Conservation (phyloP, 2,113 vertebrate genomes). For the Pterocles burchelli region DNA sequence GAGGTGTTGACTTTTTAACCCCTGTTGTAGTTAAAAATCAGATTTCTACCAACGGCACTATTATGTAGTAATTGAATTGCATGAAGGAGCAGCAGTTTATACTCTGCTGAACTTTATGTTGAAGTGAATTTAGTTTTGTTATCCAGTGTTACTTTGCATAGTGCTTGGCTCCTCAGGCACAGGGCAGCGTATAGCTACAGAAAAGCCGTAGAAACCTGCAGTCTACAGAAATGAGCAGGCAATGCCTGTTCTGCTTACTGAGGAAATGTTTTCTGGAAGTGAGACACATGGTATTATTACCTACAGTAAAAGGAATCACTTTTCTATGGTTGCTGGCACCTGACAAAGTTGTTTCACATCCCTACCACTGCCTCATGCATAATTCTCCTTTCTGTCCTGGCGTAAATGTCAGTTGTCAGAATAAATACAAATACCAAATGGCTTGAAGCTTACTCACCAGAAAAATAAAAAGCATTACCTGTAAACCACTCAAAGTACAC, state of each 20-base stretch:
- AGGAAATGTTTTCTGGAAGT: not conserved
- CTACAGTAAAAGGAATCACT: not conserved
- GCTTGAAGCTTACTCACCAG: not conserved
- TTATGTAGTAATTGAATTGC: fast-evolving
- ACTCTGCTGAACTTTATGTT: not conserved
- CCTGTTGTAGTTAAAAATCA: not conserved
- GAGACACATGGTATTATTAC: not conserved
- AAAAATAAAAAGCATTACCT: not conserved
- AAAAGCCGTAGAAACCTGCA: not conserved
- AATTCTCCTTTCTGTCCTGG: not conserved
- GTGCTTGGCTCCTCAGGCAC: not conserved
- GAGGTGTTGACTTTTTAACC: not conserved
- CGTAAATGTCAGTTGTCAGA: not conserved
- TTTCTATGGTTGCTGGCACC: not conserved
- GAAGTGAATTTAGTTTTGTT: not conserved
- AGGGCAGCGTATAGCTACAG: not conserved
- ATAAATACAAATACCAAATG: not conserved
- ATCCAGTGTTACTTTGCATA: not conserved
- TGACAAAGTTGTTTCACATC: not conserved
- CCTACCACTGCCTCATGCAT: not conserved
- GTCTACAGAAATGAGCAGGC: not conserved
- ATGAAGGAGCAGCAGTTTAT: not conserved
- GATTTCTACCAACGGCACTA: not conserved
- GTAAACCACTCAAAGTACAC: not conserved
- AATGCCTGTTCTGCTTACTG: not conserved